Evolutionary conservation across 1,140 invertebrate genomes (phyloP).

Genomic region (Drosophila trapezifrons): DNA sequence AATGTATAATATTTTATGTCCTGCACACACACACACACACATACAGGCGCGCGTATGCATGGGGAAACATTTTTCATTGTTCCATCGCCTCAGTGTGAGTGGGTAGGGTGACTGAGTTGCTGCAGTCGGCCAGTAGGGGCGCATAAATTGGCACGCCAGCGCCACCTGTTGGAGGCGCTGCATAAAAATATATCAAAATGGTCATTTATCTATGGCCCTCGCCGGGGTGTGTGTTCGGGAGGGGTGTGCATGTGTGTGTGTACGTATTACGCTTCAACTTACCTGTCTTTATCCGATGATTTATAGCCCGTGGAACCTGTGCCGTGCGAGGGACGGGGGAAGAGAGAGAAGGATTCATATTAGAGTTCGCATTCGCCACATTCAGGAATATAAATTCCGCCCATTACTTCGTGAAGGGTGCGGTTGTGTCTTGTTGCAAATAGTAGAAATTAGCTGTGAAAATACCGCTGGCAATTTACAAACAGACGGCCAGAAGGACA

Average conservation of each 20-base stretch:
- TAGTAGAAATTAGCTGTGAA: conserved; percentile 48
- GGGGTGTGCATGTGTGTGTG: conserved; percentile 15
- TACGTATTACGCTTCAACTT: conserved; percentile 75
- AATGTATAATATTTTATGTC: conserved; percentile 68
- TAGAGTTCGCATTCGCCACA: conserved; percentile 43
- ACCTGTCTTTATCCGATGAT: conserved; percentile 84
- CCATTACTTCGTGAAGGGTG: conserved; percentile 36
- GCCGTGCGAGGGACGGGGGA: conserved; percentile 9
- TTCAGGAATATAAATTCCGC: conserved; percentile 39
- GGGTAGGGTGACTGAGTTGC: conserved; percentile 13
- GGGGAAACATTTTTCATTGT: conserved; percentile 62
- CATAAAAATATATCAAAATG: conserved; percentile 77
- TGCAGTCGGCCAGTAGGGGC: conserved; percentile 56
- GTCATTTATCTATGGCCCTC: conserved; percentile 57
- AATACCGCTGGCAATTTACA: conserved; percentile 41
- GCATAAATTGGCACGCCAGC: conserved; percentile 76
- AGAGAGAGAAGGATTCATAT: conserved; percentile 42
- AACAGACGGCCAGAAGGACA: conserved; percentile 22
- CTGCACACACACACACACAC: conserved; percentile 30
- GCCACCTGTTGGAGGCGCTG: conserved; percentile 65
- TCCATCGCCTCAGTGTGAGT: conserved; percentile 14
- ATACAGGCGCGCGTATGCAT: conserved; percentile 1
- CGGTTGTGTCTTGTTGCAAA: conserved; percentile 31
- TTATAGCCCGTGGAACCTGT: conserved; percentile 84
- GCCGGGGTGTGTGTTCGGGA: background rate